These are phyloP conservation scores for Spheniscus humboldti DNA, from an alignment of 2,797 vertebrate species.

Conservation along the genomic window DNA sequence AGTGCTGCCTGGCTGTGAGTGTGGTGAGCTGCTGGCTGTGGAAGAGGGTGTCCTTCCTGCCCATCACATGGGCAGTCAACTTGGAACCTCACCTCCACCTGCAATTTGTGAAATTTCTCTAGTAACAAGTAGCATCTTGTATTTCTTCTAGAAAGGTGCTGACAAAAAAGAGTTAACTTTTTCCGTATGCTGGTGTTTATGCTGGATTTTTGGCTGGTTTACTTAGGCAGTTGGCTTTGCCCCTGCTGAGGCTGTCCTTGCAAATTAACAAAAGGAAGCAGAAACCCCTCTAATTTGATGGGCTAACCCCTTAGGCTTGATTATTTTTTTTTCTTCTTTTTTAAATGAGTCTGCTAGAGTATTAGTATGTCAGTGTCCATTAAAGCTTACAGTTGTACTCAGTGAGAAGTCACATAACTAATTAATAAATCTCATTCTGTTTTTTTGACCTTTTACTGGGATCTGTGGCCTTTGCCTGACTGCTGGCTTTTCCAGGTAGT, in stretches of 20 bases:
- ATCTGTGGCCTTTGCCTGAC: neutral
- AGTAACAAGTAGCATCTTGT: fast-evolving
- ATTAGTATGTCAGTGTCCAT: neutral
- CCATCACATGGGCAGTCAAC: fast-evolving
- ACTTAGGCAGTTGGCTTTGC: neutral
- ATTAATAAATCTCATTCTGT: neutral
- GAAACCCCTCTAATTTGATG: neutral
- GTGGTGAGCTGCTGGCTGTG: neutral
- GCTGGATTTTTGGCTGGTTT: neutral
- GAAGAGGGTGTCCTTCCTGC: neutral
- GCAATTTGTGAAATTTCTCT: neutral
- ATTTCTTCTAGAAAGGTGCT: neutral
- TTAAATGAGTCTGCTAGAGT: neutral
- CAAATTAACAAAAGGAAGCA: neutral
- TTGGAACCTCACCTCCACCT: neutral
- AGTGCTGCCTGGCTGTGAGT: neutral
- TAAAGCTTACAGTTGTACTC: neutral
- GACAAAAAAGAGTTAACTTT: neutral
- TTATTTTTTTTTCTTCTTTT: neutral
- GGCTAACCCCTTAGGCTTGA: neutral
- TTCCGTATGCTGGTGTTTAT: neutral
- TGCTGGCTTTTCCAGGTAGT: neutral
- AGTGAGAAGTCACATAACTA: neutral
- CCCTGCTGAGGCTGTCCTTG: neutral
- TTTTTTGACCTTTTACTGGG: neutral